phyloP scores from a whole-genome alignment of 2,113 vertebrate species.

The Clupea harengus region DNA sequence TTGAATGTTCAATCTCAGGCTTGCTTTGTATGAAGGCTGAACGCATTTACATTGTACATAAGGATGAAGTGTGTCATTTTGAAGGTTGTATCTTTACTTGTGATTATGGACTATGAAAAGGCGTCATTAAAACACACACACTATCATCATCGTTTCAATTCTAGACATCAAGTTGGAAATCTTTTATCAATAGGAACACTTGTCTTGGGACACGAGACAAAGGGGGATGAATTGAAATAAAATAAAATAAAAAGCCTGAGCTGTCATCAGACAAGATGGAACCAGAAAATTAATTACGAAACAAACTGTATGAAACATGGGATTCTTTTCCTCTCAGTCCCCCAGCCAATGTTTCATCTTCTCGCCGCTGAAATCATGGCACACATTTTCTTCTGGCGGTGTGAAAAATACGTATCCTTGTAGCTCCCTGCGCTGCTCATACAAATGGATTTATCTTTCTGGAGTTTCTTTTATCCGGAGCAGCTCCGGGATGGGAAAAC shows the following conservation, averaged over 20 bases:
- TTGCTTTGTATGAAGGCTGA: neutral
- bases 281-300: slow-evolving; percentile 69
- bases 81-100: neutral
- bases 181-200: slow-evolving; percentile 64
- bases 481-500: slow-evolving; percentile 5
- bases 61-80: neutral
- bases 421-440: slow-evolving; percentile 27
- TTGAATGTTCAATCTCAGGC: neutral
- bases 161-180: slow-evolving; percentile 62
- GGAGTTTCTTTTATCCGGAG: slow-evolving; percentile 9
- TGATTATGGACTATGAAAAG: neutral
- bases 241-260: slow-evolving; percentile 6
- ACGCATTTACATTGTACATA: neutral
- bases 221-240: slow-evolving; percentile 21
- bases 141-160: neutral
- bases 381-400: slow-evolving; percentile 29
- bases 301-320: slow-evolving; percentile 39
- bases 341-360: slow-evolving; percentile 52
- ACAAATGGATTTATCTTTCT: slow-evolving; percentile 33
- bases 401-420: slow-evolving; percentile 36
- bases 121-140: neutral
- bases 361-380: slow-evolving; percentile 46
- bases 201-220: slow-evolving; percentile 64
- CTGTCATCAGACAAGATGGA: slow-evolving; percentile 51
- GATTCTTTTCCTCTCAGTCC: slow-evolving; percentile 43